A percentile compares a stretch with the other conserved stretches of the same genome.
Conservation (phyloP, 2,113 vertebrate species). For the Chaetops frenatus region DNA sequence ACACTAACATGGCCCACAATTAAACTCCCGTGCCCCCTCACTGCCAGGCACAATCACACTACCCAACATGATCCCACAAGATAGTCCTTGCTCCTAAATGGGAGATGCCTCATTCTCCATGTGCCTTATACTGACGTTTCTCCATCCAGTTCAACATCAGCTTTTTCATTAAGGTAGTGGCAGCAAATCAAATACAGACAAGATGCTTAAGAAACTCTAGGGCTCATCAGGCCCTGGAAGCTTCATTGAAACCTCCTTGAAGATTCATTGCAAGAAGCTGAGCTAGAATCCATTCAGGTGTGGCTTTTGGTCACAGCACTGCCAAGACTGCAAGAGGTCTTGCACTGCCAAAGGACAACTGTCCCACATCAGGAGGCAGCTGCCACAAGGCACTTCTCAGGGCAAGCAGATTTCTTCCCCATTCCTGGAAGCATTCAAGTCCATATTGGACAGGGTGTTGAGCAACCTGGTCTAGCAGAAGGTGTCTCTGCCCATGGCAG, state of each 20-base stretch:
- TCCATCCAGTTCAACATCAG: neutral
- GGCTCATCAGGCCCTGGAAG: neutral
- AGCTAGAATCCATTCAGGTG: neutral
- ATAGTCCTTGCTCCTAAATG: neutral
- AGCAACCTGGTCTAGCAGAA: neutral
- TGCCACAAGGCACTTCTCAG: neutral
- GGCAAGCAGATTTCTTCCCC: neutral
- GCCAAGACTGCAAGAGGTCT: neutral
- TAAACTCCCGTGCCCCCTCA: neutral
- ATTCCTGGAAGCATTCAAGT: neutral
- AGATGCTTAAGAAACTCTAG: neutral
- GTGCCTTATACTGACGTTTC: neutral
- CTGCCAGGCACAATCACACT: neutral
- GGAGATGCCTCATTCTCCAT: neutral
- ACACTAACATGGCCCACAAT: neutral
- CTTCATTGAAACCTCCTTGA: neutral
- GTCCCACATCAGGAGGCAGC: neutral
- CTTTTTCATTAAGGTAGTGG: neutral
- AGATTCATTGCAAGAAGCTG: neutral
- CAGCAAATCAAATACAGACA: neutral
- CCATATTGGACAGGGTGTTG: neutral
- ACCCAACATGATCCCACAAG: neutral
- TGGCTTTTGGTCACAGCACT: neutral
- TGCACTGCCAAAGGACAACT: neutral
- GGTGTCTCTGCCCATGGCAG: neutral